Base-by-base conservation (phyloP, 2,113 vertebrate genomes). In the Coptodon bakossiorum region DNA sequence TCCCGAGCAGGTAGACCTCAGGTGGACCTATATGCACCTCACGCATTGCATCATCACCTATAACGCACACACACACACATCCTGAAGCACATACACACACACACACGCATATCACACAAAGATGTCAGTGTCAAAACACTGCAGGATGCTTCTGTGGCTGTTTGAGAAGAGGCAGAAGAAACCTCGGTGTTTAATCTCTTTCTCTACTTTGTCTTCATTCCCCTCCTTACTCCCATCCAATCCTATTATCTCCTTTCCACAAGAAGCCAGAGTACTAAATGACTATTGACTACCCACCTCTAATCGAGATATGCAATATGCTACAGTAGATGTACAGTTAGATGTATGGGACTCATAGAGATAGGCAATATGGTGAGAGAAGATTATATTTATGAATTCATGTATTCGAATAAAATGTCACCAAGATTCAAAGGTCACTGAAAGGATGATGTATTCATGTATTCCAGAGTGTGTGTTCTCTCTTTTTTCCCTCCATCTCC, bases 221-320 rank as follows among this genome's bases (percentile, higher is more conserved):
- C 78, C 85, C 59, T 66, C 17, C 5, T 88, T 53, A 63, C 71
- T 50, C 66, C 59, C 52, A 59, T 83, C 81, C 43, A 19, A 19
- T 80, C 17, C 4, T 83, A 71, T 83, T 61, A 79, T 48, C 54
- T 86, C 68, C 82, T n/a, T 68, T 88, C 82, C 76, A 22, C 45
- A 57, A 76, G 76, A 88, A 88, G 66, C 36, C 14, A n/a, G 76
- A 88, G 61, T 76, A 90, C 86, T 80, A 83, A 81, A 90, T 85
- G 48, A 90, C 29, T 90, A 84, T 87, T 71, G 83, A 92, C 76
- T 31, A 22, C 56, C 61, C 63, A 48, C 14, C 68, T 57, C 86
- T 14, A 86, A 93, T 89, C 6, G 66, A 94, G 86, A 96, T 94
- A 94, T 95, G 95, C 95, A 95, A 93, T 88, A 94, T 90, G 89